These are phyloP conservation scores for Periparus ater DNA, from an alignment of 2,797 vertebrate species.

Conservation along the genomic window DNA sequence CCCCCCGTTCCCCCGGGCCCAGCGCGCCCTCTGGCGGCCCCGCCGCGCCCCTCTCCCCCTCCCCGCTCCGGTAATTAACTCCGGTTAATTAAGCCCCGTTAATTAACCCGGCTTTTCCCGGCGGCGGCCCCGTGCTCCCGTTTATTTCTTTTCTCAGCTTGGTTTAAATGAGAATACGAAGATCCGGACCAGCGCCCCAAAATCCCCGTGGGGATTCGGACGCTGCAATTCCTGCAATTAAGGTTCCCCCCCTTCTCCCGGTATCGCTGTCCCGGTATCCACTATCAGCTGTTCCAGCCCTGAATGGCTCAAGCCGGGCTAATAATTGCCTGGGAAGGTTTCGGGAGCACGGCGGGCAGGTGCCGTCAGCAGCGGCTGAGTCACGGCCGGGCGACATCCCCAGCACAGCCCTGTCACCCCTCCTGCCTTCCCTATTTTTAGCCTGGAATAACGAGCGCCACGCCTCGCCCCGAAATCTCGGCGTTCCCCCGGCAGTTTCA, in stretches of 20 bases:
- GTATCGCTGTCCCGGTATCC: background rate
- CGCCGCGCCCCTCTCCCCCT: no score
- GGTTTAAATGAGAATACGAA: background rate
- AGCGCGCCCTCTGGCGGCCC: background rate
- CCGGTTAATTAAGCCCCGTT: background rate
- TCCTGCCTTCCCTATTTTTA: background rate
- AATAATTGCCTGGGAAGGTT: background rate
- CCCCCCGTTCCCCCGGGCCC: no score
- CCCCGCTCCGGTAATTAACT: accelerated
- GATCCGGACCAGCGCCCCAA: background rate
- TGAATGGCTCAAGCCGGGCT: background rate
- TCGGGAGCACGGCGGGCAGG: background rate
- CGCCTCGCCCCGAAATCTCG: background rate
- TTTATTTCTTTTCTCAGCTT: background rate
- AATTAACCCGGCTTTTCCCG: background rate
- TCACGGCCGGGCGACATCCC: background rate
- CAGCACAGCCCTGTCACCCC: background rate
- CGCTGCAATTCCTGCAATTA: background rate
- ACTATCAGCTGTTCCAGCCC: background rate
- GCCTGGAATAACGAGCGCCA: background rate
- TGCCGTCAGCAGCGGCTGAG: background rate
- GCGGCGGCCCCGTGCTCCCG: accelerated
- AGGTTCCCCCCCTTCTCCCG: accelerated
- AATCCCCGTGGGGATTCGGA: background rate
- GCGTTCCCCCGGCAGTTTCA: background rate